Evolutionary conservation across 2,888 invertebrate genomes (phyloP).

Genomic region (Allygus modestus): DNA sequence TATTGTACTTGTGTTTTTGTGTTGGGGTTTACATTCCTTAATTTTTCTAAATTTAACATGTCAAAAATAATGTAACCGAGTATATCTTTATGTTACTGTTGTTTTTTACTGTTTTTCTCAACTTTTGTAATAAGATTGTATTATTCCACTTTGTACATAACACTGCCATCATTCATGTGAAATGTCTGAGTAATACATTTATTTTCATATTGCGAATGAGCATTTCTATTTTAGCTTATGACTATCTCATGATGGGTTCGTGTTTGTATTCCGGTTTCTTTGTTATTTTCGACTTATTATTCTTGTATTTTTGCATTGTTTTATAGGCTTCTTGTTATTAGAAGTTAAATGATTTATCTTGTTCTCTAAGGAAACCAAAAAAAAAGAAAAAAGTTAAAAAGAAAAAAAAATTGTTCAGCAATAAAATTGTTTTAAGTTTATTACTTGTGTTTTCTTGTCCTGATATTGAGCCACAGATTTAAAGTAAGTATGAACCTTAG

Average conservation of each 20-base stretch:
- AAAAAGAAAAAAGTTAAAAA: background rate
- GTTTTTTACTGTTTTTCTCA: conserved; percentile 1
- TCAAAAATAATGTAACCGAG: no score
- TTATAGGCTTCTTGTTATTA: background rate
- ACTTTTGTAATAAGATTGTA: background rate
- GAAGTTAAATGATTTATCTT: background rate
- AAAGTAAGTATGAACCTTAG: background rate
- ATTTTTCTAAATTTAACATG: no score
- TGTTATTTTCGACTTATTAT: background rate
- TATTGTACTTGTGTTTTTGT: no score
- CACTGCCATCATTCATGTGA: background rate
- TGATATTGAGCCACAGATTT: background rate
- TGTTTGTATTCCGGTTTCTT: background rate
- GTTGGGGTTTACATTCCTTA: no score
- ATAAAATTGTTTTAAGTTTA: background rate
- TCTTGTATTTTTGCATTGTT: background rate
- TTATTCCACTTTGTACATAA: background rate
- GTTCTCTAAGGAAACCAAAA: background rate
- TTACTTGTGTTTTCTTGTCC: background rate
- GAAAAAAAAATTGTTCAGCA: background rate
- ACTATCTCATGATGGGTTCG: background rate
- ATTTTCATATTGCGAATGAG: background rate
- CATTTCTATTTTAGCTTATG: background rate
- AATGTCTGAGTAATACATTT: background rate
- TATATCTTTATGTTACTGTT: no score